Percentiles rank a stretch among this genome's conserved stretches.
Conservation (phyloP, 2,888 invertebrate genomes). For the Dioctria linearis region DNA sequence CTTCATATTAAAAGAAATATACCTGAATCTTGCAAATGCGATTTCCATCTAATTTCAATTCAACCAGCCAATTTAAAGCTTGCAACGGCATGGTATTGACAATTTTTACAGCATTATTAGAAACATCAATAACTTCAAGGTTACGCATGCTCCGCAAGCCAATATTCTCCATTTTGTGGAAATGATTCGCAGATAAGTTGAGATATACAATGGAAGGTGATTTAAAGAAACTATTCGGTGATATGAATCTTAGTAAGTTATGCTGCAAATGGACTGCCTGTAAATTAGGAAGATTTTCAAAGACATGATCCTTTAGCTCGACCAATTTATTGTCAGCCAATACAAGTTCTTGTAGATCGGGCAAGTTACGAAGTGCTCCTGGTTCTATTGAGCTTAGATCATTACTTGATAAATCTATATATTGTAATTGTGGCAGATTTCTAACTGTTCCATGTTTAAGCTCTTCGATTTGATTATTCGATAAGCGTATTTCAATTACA, state of each 20-base stretch:
- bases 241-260: slow-evolving; percentile 82
- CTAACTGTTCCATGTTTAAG: slow-evolving; percentile 81
- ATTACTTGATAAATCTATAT: slow-evolving; percentile 86
- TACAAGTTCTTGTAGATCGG: slow-evolving; percentile 79
- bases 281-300: slow-evolving; percentile 81
- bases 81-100: slow-evolving; percentile 80
- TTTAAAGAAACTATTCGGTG: slow-evolving; percentile 82
- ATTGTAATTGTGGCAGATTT: slow-evolving; percentile 79
- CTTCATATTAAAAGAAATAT: slow-evolving; percentile 36
- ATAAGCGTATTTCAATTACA: slow-evolving; percentile 80
- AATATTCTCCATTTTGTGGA: slow-evolving; percentile 81
- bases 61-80: slow-evolving; percentile 88
- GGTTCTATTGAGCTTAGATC: slow-evolving; percentile 82
- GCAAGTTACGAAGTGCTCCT: slow-evolving; percentile 80
- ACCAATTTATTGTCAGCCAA: slow-evolving; percentile 82
- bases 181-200: slow-evolving; percentile 87
- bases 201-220: slow-evolving; percentile 85
- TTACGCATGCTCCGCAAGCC: slow-evolving; percentile 80
- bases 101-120: slow-evolving; percentile 82
- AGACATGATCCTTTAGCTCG: slow-evolving; percentile 82
- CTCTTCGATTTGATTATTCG: slow-evolving; percentile 82
- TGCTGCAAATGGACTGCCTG: slow-evolving; percentile 82
- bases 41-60: slow-evolving; percentile 88
- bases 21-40: slow-evolving; percentile 82
- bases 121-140: slow-evolving; percentile 88